Evolutionary conservation across 2,113 vertebrate species (phyloP), one percentile per base, ranked within the genome.

Genomic region (Hippotragus niger): DNA sequence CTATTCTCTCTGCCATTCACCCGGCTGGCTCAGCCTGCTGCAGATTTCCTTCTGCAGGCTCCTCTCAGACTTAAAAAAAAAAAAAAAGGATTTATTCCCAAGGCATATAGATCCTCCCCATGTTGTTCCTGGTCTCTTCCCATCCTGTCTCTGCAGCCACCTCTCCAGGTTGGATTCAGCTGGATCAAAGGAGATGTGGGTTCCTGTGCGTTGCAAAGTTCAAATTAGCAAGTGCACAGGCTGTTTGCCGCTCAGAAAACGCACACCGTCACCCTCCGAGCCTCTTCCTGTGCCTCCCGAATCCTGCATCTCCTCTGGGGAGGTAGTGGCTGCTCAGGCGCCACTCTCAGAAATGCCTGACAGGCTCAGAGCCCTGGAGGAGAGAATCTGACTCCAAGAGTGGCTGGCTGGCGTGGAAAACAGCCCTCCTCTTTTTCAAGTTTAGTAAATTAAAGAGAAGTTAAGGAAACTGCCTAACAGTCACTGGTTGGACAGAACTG

Each of bases 1-100:
- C 99, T 99, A 99, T 99, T 99, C 99, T 99, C 98, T 98, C 99
- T 99, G 99, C 99, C 99, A 98, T 99, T 99, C 99, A 99, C 97
- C 97, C 15, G 98, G 97, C 98, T 98, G 98, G 98, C 98, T 98
- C 98, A 98, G 98, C 98, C 98, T 95, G 98, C 98, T 93, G 96
- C 98, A 98, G 95, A 98, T 98, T 98, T 98, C 98, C 98, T 98
- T 98, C 98, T 97, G 97, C 96, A 94, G 27, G 96, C 98, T 98
- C 98, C 97, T 91, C 97, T 98, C 98, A 96, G 97, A 98, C 97
- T 94, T 98, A 97, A 33, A 43, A 27, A 52, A 92, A 95, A 62
- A 62, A 71, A 71, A 71, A 74, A 74, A 43, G 97, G 97, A 99
- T 98, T 98, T 98, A 99, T 98, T 98, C 98, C 96, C 97, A 88